Evolutionary conservation across 2,888 invertebrate species (phyloP).

Genomic region (Macrostomum cliftonense): DNA sequence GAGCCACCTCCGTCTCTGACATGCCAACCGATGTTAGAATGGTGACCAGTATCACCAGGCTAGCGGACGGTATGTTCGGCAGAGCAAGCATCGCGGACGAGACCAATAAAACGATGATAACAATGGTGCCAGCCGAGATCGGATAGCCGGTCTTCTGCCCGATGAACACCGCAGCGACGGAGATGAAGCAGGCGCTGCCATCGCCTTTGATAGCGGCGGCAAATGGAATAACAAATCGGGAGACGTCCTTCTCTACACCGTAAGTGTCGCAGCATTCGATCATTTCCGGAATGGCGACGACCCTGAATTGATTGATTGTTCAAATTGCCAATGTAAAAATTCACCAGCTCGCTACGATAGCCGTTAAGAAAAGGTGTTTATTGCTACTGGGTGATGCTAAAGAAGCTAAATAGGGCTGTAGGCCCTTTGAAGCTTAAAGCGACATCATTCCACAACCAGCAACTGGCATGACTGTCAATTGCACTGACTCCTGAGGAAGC

Average conservation of each 20-base stretch:
- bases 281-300: constrained; percentile 27
- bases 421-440: too few relatives aligned
- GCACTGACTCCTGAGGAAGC: too few relatives aligned
- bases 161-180: constrained; percentile 20
- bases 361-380: too few relatives aligned
- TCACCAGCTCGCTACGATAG: too few relatives aligned
- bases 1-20: constrained; percentile 19
- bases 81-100: constrained; percentile 21
- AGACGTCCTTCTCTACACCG: constrained; percentile 19
- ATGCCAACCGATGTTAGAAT: constrained; percentile 22
- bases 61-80: constrained; percentile 25
- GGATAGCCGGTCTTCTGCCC: constrained; percentile 16
- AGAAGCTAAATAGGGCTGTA: too few relatives aligned
- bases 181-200: constrained; percentile 23
- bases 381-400: too few relatives aligned
- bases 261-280: constrained; percentile 19
- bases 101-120: constrained; percentile 18
- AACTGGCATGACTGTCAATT: too few relatives aligned
- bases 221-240: constrained; percentile 23
- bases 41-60: constrained; percentile 25
- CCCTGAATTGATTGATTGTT: constrained; percentile 15
- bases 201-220: constrained; percentile 25
- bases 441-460: too few relatives aligned
- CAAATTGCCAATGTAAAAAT: neutral
- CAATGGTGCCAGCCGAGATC: constrained; percentile 14